These are phyloP conservation scores for Calonectris borealis DNA, from an alignment of 2,113 vertebrate genomes.

Conservation along the genomic window DNA sequence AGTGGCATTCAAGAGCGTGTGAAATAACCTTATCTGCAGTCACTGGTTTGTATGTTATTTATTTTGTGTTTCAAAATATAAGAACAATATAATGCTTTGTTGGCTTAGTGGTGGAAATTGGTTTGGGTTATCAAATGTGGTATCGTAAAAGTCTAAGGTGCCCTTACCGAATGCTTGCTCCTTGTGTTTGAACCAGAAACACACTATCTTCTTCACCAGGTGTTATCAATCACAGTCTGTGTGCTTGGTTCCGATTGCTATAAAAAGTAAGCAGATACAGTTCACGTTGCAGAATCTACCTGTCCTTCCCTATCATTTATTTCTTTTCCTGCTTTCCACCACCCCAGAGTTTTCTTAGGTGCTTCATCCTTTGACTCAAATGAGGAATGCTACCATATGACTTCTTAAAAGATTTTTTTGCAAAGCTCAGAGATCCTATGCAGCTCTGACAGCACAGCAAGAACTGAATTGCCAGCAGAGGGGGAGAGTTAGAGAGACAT, in stretches of 20 bases:
- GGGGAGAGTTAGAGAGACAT: not conserved
- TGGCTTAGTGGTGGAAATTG: not conserved
- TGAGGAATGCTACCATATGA: not conserved
- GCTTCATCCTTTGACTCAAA: not conserved
- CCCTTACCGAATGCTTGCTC: not conserved
- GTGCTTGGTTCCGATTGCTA: not conserved
- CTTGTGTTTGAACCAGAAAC: not conserved
- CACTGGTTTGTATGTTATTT: not conserved
- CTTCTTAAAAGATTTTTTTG: not conserved
- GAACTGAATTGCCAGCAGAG: slow-evolving; percentile 14
- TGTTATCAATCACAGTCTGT: not conserved
- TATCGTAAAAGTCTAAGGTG: not conserved
- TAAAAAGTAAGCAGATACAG: not conserved
- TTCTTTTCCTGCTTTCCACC: not conserved
- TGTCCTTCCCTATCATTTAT: not conserved
- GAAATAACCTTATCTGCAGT: not conserved
- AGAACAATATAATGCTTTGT: not conserved
- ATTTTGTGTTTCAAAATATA: not conserved
- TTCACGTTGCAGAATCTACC: not conserved
- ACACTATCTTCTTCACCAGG: not conserved
- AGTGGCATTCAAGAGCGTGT: not conserved
- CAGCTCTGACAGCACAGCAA: not conserved
- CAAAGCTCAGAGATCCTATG: not conserved
- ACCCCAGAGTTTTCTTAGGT: not conserved
- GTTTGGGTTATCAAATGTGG: not conserved